A percentile compares a stretch with the other conserved stretches of the same genome.
These are phyloP conservation scores for Bufo gargarizans DNA, from an alignment of 2,113 vertebrate genomes.

Conservation along the genomic window DNA sequence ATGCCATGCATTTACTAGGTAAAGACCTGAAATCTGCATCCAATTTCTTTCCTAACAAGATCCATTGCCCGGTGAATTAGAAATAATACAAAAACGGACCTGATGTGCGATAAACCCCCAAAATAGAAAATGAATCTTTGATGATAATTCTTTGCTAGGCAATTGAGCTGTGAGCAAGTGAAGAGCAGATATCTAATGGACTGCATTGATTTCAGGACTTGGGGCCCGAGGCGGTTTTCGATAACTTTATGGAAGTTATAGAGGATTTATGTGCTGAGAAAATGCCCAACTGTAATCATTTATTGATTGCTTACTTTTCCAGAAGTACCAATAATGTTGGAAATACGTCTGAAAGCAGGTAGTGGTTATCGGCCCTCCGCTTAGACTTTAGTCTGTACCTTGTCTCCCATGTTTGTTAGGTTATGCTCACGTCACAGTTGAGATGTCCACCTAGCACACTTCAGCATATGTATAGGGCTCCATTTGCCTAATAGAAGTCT, in stretches of 20 bases:
- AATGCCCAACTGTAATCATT: slow-evolving; percentile 53
- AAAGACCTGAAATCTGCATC: not conserved
- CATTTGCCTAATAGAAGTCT: too few relatives aligned
- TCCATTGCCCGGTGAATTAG: not conserved
- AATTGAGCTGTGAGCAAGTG: slow-evolving; percentile 41
- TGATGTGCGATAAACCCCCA: slow-evolving; percentile 20
- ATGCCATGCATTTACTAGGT: not conserved
- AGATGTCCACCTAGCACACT: too few relatives aligned
- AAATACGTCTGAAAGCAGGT: slow-evolving; percentile 16
- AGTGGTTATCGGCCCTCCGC: not conserved
- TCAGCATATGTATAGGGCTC: too few relatives aligned
- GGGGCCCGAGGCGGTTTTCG: slow-evolving; percentile 40
- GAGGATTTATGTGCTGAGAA: slow-evolving; percentile 53
- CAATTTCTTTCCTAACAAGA: not conserved
- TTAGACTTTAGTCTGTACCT: not conserved
- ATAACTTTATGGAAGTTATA: slow-evolving; percentile 55
- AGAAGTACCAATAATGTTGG: slow-evolving; percentile 40
- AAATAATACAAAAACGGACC: slow-evolving; percentile 10
- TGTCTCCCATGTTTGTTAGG: too few relatives aligned
- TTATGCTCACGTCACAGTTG: too few relatives aligned
- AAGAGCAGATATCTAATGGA: slow-evolving; percentile 53
- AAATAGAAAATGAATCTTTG: slow-evolving; percentile 31
- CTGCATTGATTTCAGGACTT: slow-evolving; percentile 52
- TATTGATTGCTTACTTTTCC: slow-evolving; percentile 50
- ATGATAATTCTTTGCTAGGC: slow-evolving; percentile 40